These are phyloP conservation scores for Aythya fuligula DNA, from an alignment of 2,797 vertebrate species.

Conservation along the genomic window DNA sequence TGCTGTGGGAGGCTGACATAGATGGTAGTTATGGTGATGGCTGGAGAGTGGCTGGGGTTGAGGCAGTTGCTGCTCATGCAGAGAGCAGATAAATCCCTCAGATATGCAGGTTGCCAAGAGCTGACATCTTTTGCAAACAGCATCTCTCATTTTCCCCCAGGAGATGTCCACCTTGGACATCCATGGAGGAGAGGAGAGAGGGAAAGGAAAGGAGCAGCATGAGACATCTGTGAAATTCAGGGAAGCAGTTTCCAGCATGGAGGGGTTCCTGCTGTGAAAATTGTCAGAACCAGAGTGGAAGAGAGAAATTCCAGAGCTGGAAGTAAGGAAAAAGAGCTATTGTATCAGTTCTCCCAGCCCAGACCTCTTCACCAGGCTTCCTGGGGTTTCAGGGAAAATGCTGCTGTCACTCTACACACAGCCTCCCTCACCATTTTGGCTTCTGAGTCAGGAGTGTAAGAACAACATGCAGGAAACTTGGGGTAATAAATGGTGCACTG, in stretches of 20 bases:
- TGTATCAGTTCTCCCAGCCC: background rate
- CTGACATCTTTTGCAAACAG: background rate
- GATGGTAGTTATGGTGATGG: slow-evolving; percentile 2
- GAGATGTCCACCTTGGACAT: background rate
- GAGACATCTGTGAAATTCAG: background rate
- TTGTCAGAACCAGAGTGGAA: background rate
- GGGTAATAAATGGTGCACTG: background rate
- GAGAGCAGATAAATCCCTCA: background rate
- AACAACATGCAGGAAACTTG: accelerated
- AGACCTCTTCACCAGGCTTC: background rate
- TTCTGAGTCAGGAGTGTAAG: background rate
- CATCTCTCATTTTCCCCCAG: background rate
- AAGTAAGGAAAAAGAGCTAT: background rate
- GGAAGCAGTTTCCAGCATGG: background rate
- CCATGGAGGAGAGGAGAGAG: background rate
- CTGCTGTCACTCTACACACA: background rate
- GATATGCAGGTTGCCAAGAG: background rate
- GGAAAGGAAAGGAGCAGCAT: background rate
- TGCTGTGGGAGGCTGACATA: background rate
- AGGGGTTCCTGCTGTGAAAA: background rate
- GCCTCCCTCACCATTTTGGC: background rate
- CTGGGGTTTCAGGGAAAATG: accelerated
- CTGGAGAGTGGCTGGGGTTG: background rate
- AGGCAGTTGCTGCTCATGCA: background rate
- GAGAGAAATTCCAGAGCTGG: background rate